Conservation (phyloP, 2,888 invertebrate species). For the Tupiocoris notatus region DNA sequence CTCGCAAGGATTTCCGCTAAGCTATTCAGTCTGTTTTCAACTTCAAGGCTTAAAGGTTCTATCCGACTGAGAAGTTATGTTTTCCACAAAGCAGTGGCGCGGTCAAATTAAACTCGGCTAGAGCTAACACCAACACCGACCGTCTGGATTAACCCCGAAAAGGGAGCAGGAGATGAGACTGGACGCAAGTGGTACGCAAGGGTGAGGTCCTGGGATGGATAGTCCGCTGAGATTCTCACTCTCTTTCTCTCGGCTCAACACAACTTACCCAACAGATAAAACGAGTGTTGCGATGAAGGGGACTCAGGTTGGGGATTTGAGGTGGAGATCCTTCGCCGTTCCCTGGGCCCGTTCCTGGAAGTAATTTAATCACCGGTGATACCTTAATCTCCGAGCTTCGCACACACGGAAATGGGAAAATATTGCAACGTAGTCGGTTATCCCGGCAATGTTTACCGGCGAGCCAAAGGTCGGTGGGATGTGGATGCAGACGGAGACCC, state of each 20-base stretch:
- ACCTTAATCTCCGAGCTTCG: conserved; percentile 3
- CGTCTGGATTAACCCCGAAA: not conserved
- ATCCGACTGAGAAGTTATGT: not conserved
- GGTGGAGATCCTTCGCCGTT: too few relatives aligned
- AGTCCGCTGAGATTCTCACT: not conserved
- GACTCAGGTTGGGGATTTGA: not conserved
- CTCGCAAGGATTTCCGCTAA: not conserved
- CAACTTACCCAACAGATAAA: not conserved
- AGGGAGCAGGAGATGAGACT: not conserved
- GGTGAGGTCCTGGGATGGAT: not conserved
- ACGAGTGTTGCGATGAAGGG: not conserved
- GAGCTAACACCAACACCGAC: not conserved
- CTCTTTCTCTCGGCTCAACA: not conserved
- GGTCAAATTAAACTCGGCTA: not conserved
- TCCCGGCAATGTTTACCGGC: not conserved
- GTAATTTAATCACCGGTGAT: conserved; percentile 12
- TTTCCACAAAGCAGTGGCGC: not conserved
- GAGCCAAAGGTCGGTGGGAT: not conserved
- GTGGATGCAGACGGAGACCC: not conserved
- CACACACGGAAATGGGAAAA: conserved; percentile 7
- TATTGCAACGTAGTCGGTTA: conserved; percentile 1
- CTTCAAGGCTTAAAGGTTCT: not conserved
- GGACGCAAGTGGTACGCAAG: not conserved
- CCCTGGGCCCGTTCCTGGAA: not conserved
- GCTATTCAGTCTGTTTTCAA: not conserved